Conservation (phyloP, 30 jellyfish, hydroid and myxozoan genomes). For the Turritopsis rubra region DNA sequence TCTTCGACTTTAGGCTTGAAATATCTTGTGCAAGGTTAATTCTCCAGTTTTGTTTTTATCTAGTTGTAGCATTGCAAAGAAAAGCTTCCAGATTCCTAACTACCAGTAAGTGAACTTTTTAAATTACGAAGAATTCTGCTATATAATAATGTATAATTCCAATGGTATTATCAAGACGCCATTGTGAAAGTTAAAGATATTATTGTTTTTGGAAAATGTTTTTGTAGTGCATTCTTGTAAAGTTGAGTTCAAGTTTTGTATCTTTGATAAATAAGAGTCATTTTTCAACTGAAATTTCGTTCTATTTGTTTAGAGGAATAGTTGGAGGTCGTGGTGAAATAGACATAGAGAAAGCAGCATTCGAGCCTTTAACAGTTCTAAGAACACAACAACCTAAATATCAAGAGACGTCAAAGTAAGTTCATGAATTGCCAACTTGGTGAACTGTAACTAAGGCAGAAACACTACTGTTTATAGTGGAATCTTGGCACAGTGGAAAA, state of each 20-base stretch:
- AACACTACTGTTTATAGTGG: too few relatives aligned
- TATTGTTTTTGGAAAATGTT: background rate
- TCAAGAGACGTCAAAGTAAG: constrained; percentile 61
- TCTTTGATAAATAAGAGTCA: background rate
- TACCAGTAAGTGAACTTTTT: background rate
- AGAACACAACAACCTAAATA: constrained; percentile 48
- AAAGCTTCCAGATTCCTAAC: constrained; percentile 1
- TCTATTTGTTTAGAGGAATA: constrained; percentile 49
- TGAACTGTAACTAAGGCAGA: background rate
- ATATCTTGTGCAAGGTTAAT: too few relatives aligned
- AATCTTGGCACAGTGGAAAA: too few relatives aligned
- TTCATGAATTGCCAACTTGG: background rate
- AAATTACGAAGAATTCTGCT: background rate
- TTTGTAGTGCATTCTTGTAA: background rate
- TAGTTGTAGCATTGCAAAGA: constrained; percentile 9
- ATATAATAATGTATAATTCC: background rate
- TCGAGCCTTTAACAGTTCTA: constrained; percentile 46
- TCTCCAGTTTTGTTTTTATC: background rate
- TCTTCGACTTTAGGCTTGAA: too few relatives aligned
- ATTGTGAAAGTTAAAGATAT: background rate
- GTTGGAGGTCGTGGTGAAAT: constrained; percentile 72
- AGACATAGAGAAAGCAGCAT: constrained; percentile 56
- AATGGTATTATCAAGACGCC: background rate
- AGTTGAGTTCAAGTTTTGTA: background rate
- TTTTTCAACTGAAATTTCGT: background rate